Evolutionary conservation across 2,113 vertebrate species (phyloP).

Genomic region (Fukomys damarensis): DNA sequence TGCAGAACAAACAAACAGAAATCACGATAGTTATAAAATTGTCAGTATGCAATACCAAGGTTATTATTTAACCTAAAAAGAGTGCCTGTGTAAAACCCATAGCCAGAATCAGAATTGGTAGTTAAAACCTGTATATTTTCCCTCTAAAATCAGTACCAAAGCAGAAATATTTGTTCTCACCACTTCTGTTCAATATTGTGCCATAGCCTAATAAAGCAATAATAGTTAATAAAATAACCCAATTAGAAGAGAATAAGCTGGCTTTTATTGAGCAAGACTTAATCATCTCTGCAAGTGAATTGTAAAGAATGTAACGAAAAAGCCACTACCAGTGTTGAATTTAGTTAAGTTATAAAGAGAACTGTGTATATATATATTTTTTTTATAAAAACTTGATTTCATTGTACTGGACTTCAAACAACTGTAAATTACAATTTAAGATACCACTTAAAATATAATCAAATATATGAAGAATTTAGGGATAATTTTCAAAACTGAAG

Average conservation of each 20-base stretch:
- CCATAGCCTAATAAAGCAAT: background rate
- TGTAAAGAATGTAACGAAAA: background rate
- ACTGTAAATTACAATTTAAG: conserved; percentile 23
- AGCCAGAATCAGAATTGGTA: background rate
- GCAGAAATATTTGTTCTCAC: background rate
- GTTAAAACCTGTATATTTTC: background rate
- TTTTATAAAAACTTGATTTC: background rate
- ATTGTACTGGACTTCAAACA: background rate
- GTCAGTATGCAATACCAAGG: background rate
- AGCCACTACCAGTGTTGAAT: background rate
- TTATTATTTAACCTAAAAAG: background rate
- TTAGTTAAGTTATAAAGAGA: background rate
- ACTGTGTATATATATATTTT: no score
- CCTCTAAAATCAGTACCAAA: background rate
- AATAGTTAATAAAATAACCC: background rate
- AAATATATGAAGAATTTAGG: background rate
- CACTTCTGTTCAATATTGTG: background rate
- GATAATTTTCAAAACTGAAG: background rate
- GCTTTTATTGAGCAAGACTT: background rate
- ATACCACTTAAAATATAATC: background rate
- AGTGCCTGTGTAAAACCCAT: background rate
- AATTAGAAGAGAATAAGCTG: background rate
- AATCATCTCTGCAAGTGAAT: background rate
- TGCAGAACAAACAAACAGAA: background rate
- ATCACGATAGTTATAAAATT: background rate